phyloP scores from a whole-genome alignment of 1,140 invertebrate species.

The Sarcophaga peregrina region DNA sequence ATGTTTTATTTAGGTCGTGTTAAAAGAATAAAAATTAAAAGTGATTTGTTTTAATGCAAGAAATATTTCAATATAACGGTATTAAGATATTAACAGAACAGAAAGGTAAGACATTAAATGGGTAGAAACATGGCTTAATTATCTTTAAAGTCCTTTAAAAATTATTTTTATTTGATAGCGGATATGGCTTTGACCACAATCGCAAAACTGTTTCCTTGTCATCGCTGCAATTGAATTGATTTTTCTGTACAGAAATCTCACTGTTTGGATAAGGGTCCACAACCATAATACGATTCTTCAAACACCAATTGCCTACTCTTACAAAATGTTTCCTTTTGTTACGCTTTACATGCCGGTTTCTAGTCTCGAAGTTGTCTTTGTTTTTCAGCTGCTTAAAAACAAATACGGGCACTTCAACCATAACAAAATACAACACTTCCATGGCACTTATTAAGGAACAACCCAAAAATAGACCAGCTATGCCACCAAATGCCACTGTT shows the following conservation, averaged over 20 bases:
- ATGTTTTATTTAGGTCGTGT: background rate
- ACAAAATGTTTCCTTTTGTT: background rate
- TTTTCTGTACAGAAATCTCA: background rate
- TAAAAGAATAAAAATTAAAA: constrained; percentile 15
- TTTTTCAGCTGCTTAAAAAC: constrained; percentile 43
- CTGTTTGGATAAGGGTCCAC: background rate
- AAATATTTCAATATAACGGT: too few species aligned
- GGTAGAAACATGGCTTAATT: background rate
- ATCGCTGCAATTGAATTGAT: background rate
- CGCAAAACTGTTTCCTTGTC: too few species aligned
- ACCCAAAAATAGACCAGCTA: constrained; percentile 79
- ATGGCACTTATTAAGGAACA: constrained; percentile 78
- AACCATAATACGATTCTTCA: background rate
- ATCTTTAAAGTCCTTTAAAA: background rate
- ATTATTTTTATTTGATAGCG: background rate
- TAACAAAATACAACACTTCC: constrained; percentile 79
- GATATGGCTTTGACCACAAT: background rate
- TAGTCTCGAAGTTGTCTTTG: background rate
- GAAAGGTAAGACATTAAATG: too few species aligned
- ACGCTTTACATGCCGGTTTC: too few species aligned
- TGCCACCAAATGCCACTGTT: constrained; percentile 77
- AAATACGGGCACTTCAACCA: constrained; percentile 65
- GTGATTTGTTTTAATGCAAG: background rate
- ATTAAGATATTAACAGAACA: too few species aligned
- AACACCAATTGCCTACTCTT: background rate